Percentiles rank a stretch among this genome's conserved stretches.
Evolutionary conservation across 2,888 invertebrate genomes (phyloP).

Genomic region (Rosalia funebris): DNA sequence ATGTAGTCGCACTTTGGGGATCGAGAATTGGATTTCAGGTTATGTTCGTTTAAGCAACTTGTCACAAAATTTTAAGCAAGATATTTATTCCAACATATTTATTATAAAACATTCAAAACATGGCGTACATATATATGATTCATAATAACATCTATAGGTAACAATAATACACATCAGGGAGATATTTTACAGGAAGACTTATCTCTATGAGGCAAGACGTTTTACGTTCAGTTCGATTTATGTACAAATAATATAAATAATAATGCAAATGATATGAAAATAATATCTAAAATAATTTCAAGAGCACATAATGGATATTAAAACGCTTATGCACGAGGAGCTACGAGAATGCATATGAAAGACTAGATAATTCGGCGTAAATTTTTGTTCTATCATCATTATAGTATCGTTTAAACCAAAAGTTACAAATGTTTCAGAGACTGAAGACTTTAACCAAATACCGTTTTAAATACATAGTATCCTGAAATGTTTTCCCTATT

Average conservation of each 20-base stretch:
- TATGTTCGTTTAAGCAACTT: conserved; percentile 29
- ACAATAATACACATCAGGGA: conserved; percentile 45
- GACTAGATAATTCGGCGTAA: too few species aligned
- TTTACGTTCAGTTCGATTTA: conserved; percentile 49
- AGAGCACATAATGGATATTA: conserved; percentile 32
- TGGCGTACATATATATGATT: conserved; percentile 46
- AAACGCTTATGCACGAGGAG: too few species aligned
- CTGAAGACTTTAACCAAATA: too few species aligned
- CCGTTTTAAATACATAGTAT: too few species aligned
- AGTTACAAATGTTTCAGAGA: too few species aligned
- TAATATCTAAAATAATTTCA: background rate
- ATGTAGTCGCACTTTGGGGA: conserved; percentile 31
- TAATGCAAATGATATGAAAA: conserved; percentile 22
- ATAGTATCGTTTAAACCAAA: too few species aligned
- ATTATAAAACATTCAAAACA: conserved; percentile 50
- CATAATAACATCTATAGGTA: conserved; percentile 49
- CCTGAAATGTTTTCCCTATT: too few species aligned
- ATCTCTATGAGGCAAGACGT: conserved; percentile 52
- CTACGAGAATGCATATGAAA: too few species aligned
- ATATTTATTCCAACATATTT: conserved; percentile 48
- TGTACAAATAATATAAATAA: conserved; percentile 40
- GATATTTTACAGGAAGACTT: conserved; percentile 45
- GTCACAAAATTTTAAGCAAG: conserved; percentile 36
- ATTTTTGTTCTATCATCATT: too few species aligned
- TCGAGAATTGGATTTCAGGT: conserved; percentile 38